Evolutionary conservation across 1,140 invertebrate genomes (phyloP), one percentile per base, ranked within the genome.

Genomic region (Scylla paramamosain): DNA sequence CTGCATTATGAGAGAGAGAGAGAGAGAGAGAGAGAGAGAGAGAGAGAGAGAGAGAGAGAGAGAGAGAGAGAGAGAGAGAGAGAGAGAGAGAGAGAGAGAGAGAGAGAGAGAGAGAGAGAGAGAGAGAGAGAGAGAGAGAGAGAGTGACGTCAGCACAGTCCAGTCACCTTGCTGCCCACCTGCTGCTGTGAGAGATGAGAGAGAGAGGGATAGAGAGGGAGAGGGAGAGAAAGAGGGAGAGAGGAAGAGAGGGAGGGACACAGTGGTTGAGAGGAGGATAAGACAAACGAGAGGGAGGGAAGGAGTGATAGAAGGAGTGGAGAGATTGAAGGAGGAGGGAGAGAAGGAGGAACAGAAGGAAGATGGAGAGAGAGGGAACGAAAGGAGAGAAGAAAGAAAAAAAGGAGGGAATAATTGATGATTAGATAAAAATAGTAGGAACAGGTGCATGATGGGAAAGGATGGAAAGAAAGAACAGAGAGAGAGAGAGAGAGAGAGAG

Each of bases 401-500:
- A 8, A 20, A 59, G 52, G 52, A 59, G 10, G 52, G 52, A 59
- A 12, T 39, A 39, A 8, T 0, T 16, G 25, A 77, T 12, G n/a
- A n/a, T 20, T 6, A 77, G 59, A 67, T 10, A 25, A 16, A 67
- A 16, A 67, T 6, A 67, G 20, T 20, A 16, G 20, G 59, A 67
- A 67, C 10, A 67, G 4, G 7, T 3, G 20, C 59, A 67, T 67
- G 7, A 16, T 67, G 20, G 20, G 20, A 67, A 16, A 67, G 20
- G 20, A 25, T 3, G 8, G 20, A 16, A 25, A 67, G 59, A 25
- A 25, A 25, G 8, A 16, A 25, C 3, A 67, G 59, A n/a, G n/a
- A 77, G 67, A 77, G 67, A 77, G 67, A n/a, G 67, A 77, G 67
- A n/a, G 67, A 77, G 67, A 77, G 67, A 77, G n/a, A n/a, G 67